Evolutionary conservation across 2,113 vertebrate species (phyloP), one percentile per base, ranked within the genome.

Genomic region (Dipodomys merriami): DNA sequence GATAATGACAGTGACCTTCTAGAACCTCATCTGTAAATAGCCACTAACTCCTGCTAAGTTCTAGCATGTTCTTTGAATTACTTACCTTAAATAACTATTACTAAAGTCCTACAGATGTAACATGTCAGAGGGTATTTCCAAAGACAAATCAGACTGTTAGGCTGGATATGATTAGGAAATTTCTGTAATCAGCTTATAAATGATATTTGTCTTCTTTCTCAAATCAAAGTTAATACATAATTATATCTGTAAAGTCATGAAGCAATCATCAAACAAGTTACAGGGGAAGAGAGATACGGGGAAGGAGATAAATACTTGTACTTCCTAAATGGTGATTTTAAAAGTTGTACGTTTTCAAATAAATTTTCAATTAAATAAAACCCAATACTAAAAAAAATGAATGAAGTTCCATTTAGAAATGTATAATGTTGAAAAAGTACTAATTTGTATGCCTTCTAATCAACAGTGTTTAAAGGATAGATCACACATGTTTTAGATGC

Each of bases 151-250:
- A 95, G 81, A 93, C 72, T 71, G 83, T 76, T 90, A 0, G 74
- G 39, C 1, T 92, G 60, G 53, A 79, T 68, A 62, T 49, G 90
- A 73, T 90, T 83, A 74, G 83, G 92, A 76, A 84, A 95, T 64
- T 82, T 81, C 39, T 74, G 78, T 18, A 67, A 84, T 62, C 46
- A 16, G 62, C 73, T 83, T 22, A 87, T 80, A 88, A 72, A 46
- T 83, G 87, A 0, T 68, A 60, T 87, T 91, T 86, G 15, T 13
- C 79, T 44, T 89, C 83, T 44, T 22, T n/a, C 69, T 60, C 49
- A 74, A 88, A 29, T n/a, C 69, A 83, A 20, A 46, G 25, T 65
- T 46, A 44, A 81, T 5, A 86, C 30, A 81, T 7, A 60, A 83
- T 68, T 20, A 7, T 60, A 19, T 57, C 39, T 15, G 11, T 44